These are phyloP conservation scores for Dendronephthya gigantea DNA, from an alignment of 64 coral and sea anemone species.

Conservation along the genomic window DNA sequence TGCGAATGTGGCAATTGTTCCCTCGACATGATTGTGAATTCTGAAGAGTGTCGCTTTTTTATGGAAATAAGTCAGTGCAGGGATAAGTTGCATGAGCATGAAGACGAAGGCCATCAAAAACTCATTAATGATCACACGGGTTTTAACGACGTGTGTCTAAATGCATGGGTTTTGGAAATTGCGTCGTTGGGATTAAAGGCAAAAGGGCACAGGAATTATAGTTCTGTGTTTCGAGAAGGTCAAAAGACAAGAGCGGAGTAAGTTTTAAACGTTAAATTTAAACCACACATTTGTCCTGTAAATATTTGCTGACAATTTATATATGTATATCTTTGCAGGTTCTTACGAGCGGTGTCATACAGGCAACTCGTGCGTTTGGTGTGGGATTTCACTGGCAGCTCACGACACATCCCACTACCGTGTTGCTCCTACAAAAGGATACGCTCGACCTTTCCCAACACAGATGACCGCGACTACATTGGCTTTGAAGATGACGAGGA, in stretches of 20 bases:
- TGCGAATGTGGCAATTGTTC: conserved; percentile 27
- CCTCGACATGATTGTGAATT: not conserved
- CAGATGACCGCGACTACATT: not conserved
- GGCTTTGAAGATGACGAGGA: conserved; percentile 19
- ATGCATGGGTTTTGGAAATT: conserved; percentile 2
- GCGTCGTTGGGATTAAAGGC: conserved; percentile 16
- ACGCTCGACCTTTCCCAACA: conserved; percentile 6
- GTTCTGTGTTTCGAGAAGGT: not conserved
- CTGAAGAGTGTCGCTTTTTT: conserved; percentile 29
- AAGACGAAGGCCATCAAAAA: not conserved
- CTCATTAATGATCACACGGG: conserved; percentile 21
- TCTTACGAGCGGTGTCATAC: conserved; percentile 31
- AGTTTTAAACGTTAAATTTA: conserved; percentile 8
- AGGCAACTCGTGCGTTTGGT: conserved; percentile 19
- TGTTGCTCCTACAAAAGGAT: not conserved
- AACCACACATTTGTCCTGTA: too few species aligned
- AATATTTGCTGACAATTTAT: not conserved
- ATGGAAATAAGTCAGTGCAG: conserved; percentile 10
- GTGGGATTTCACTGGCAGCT: not conserved
- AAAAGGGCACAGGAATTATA: not conserved
- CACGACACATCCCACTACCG: not conserved
- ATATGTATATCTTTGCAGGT: conserved; percentile 5
- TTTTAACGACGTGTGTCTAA: conserved; percentile 30
- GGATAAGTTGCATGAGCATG: not conserved
- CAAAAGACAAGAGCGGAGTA: conserved; percentile 17